Evolutionary conservation across 2,113 vertebrate genomes (phyloP).

Genomic region (Eretmochelys imbricata): DNA sequence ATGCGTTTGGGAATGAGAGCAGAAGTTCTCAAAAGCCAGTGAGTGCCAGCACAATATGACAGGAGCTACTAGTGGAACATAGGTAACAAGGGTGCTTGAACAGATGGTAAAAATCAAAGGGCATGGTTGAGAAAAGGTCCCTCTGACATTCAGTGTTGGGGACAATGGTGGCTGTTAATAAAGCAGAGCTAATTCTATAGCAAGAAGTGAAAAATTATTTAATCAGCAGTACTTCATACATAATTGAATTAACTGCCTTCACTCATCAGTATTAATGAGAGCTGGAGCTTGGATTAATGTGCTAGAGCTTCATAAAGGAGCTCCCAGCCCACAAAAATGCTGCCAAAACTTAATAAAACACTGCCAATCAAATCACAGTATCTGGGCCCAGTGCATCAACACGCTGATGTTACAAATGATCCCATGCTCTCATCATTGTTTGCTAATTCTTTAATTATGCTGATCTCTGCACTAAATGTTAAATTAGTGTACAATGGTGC

Average conservation of each 20-base stretch:
- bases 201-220: conserved; percentile 84
- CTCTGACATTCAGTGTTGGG: conserved; percentile 73
- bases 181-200: conserved; percentile 77
- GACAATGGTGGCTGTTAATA: conserved; percentile 77
- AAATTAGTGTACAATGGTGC: conserved; percentile 68
- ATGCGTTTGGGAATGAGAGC: background rate
- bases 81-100: conserved; percentile 23
- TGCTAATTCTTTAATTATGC: conserved; percentile 79
- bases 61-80: background rate
- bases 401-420: conserved; percentile 77
- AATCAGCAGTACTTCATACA: conserved; percentile 84
- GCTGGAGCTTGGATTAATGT: conserved; percentile 77
- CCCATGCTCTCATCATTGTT: conserved; percentile 69
- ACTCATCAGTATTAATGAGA: conserved; percentile 82
- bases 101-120: conserved; percentile 65
- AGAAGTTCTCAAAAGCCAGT: conserved; percentile 32
- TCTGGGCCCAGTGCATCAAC: conserved; percentile 66
- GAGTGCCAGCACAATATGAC: background rate
- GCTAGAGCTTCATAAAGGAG: conserved; percentile 74
- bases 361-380: conserved; percentile 77
- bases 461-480: conserved; percentile 76
- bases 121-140: conserved; percentile 67
- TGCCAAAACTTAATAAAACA: conserved; percentile 81
- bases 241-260: conserved; percentile 86
- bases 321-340: conserved; percentile 76